Conservation (phyloP, 2,797 vertebrate species). For the Xiphorhynchus erythropygius region DNA sequence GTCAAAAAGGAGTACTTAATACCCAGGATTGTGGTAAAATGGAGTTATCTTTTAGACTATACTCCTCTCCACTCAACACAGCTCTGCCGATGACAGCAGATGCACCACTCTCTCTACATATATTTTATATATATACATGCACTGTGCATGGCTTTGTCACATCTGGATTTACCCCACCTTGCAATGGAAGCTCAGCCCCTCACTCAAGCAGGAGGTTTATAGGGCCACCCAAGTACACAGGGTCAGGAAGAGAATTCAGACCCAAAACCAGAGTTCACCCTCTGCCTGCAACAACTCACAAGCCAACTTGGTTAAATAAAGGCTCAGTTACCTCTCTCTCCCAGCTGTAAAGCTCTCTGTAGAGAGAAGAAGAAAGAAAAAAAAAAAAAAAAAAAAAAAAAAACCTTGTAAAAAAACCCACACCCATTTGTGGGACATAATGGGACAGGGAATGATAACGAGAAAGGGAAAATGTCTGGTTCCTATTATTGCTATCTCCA, state of each 20-base stretch:
- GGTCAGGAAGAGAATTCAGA: background rate
- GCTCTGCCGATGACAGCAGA: background rate
- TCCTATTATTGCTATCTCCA: constrained; percentile 39
- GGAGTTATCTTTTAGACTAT: background rate
- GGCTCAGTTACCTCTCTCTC: background rate
- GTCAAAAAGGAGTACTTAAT: background rate
- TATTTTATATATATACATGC: background rate
- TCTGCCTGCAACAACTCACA: background rate
- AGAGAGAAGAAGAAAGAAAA: background rate
- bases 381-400: background rate
- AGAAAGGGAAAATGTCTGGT: constrained; percentile 12
- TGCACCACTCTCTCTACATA: background rate
- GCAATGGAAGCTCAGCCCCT: background rate
- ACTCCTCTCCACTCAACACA: background rate
- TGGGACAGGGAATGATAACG: background rate
- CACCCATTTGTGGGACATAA: background rate
- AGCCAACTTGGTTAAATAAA: background rate
- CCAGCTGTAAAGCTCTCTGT: background rate
- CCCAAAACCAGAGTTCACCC: background rate
- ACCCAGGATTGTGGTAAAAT: background rate
- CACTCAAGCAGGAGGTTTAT: background rate
- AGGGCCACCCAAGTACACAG: background rate
- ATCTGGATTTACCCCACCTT: background rate
- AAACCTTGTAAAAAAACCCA: background rate
- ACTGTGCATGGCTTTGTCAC: background rate